Conservation (phyloP, 2,113 vertebrate species). For the Nymphicus hollandicus region DNA sequence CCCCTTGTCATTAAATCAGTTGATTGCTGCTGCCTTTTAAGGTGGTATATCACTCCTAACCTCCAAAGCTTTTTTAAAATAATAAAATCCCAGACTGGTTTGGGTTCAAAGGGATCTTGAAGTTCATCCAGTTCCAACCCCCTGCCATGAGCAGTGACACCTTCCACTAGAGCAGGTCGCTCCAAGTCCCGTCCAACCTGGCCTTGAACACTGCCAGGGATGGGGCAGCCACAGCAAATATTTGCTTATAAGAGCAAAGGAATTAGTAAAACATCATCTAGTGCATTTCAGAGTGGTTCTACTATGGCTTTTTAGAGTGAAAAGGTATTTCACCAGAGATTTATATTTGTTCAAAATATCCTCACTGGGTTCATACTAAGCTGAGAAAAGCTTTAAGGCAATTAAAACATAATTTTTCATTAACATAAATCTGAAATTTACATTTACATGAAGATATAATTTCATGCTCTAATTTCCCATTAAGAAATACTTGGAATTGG, state of each 20-base stretch:
- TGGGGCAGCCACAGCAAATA: not conserved
- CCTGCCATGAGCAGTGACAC: not conserved
- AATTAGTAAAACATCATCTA: not conserved
- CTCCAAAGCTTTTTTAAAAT: not conserved
- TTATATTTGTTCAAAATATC: not conserved
- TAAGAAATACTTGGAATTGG: constrained; percentile 2
- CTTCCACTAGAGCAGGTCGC: not conserved
- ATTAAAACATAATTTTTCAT: not conserved
- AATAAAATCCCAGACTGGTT: not conserved
- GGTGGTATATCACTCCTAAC: not conserved
- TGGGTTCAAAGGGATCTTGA: not conserved
- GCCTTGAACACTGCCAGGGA: not conserved
- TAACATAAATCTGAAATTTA: constrained; percentile 4
- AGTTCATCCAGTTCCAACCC: not conserved
- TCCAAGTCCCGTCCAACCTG: not conserved
- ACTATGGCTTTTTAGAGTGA: not conserved
- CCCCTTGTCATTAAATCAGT: not conserved
- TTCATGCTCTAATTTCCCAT: constrained; percentile 9
- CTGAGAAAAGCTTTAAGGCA: not conserved
- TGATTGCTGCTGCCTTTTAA: not conserved
- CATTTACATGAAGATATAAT: constrained; percentile 6
- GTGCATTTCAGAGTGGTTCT: not conserved
- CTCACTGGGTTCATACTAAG: not conserved
- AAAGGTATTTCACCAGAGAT: not conserved
- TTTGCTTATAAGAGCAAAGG: not conserved